phyloP scores from a whole-genome alignment of 2,888 invertebrate species.

The Drosophila monieri region DNA sequence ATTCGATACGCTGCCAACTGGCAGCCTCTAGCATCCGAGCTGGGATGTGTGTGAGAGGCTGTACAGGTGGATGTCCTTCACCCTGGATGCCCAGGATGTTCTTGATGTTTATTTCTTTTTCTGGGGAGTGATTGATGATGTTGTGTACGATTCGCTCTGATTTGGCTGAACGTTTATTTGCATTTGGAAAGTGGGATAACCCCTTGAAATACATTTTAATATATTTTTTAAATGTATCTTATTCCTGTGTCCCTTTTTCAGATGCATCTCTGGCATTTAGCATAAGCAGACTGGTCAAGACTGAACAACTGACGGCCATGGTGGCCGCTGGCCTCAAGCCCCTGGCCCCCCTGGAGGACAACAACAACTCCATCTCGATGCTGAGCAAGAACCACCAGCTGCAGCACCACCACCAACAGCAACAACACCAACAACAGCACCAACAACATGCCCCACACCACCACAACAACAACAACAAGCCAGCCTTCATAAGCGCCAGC shows the following conservation, averaged over 20 bases:
- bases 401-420: conserved; percentile 58
- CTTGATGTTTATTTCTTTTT: no score
- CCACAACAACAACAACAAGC: conserved; percentile 81
- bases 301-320: conserved; percentile 84
- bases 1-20: conserved; percentile 81
- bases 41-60: conserved; percentile 23
- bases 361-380: conserved; percentile 82
- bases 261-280: conserved; percentile 92
- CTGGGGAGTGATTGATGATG: conserved; percentile 61
- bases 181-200: neutral
- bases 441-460: conserved; percentile 44
- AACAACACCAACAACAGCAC: conserved; percentile 40
- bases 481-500: conserved; percentile 84
- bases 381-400: conserved; percentile 81
- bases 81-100: neutral
- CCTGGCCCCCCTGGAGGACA: conserved; percentile 75
- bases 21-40: conserved; percentile 9
- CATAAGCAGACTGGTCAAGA: conserved; percentile 90
- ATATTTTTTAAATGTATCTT: neutral
- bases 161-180: conserved; percentile 53
- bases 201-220: neutral
- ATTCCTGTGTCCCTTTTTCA: conserved; percentile 83
- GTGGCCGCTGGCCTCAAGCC: conserved; percentile 83
- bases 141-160: conserved; percentile 51
- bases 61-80: conserved; percentile 51